phyloP scores from a whole-genome alignment of 2,888 invertebrate genomes.

The Platerodrilus igneus region DNA sequence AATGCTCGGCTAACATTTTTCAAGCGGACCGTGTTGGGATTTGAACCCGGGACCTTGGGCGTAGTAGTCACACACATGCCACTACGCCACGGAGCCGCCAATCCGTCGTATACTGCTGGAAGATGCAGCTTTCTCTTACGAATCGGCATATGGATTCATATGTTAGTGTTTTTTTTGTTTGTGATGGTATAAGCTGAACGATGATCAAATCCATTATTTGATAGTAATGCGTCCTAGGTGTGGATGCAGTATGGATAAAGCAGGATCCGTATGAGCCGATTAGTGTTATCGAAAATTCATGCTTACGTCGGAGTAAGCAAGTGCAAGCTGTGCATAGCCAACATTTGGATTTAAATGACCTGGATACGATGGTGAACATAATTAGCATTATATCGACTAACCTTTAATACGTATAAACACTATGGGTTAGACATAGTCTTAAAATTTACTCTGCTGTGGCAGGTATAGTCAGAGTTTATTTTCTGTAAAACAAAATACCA shows the following conservation, averaged over 20 bases:
- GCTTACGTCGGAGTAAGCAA: conserved; percentile 72
- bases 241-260: conserved; percentile 56
- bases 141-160: conserved; percentile 51
- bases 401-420: no score
- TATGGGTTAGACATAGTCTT: no score
- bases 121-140: conserved; percentile 44
- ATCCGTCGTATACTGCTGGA: conserved; percentile 40
- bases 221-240: conserved; percentile 48
- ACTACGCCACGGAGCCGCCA: no score
- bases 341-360: conserved; percentile 55
- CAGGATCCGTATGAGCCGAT: conserved; percentile 49
- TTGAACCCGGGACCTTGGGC: no score
- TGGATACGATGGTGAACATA: no score
- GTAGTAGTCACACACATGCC: no score
- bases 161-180: conserved; percentile 50
- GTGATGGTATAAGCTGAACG: conserved; percentile 53
- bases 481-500: no score
- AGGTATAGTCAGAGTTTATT: no score
- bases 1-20: no score
- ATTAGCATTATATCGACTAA: no score
- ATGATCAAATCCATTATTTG: conserved; percentile 51
- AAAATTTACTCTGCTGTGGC: no score
- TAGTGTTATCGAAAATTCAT: conserved; percentile 57
- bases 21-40: no score
- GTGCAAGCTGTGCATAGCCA: conserved; percentile 79